phyloP scores from a whole-genome alignment of 2,113 vertebrate species.

The Elanoides forficatus region DNA sequence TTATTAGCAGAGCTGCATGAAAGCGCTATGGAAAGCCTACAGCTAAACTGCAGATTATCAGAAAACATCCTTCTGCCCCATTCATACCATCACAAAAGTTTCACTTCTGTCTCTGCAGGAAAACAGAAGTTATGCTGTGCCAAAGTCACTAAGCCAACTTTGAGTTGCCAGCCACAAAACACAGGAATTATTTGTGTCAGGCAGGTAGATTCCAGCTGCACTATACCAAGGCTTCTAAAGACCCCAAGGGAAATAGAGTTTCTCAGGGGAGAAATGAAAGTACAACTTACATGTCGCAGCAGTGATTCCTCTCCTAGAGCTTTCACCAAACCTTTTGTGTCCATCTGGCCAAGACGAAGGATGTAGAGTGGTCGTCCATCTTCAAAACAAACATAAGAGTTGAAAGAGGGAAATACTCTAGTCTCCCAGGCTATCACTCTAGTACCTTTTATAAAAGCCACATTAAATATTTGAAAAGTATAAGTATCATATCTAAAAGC shows the following conservation, averaged over 20 bases:
- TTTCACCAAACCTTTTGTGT: slow-evolving; percentile 86
- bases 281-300: slow-evolving; percentile 74
- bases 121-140: neutral
- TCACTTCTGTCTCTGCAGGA: neutral
- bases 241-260: neutral
- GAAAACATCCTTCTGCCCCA: neutral
- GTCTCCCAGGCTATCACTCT: neutral
- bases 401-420: neutral
- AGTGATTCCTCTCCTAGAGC: slow-evolving; percentile 82
- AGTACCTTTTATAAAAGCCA: neutral
- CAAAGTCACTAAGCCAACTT: neutral
- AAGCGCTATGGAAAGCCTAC: neutral
- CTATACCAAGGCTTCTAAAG: neutral
- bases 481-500: neutral
- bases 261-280: neutral
- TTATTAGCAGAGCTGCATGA: neutral
- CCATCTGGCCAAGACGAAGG: slow-evolving; percentile 84
- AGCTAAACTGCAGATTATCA: neutral
- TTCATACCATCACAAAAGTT: neutral
- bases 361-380: slow-evolving; percentile 82
- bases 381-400: neutral
- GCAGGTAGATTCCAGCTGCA: neutral
- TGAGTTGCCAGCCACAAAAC: neutral
- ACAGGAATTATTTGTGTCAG: neutral
- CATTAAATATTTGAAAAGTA: neutral